phyloP scores from a whole-genome alignment of 2,888 invertebrate species.

The Lycia hirtaria region DNA sequence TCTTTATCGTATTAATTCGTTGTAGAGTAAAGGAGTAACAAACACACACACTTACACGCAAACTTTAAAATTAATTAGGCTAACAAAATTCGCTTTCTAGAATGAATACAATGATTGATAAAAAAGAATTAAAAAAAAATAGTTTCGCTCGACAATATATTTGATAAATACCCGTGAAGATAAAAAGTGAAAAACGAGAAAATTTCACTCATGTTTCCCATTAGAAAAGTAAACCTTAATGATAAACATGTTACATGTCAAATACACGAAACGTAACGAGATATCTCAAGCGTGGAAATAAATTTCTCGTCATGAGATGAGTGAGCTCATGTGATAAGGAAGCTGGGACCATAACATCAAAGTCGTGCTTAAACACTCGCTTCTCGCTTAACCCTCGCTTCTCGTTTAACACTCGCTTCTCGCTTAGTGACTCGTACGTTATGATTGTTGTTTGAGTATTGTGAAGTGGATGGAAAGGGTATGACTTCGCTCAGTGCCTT shows the following conservation, averaged over 20 bases:
- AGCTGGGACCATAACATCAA: slow-evolving; percentile 19
- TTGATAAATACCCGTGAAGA: too few species aligned
- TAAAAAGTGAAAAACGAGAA: neutral
- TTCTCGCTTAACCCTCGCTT: too few species aligned
- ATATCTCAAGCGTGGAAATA: slow-evolving; percentile 20
- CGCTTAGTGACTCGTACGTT: slow-evolving; percentile 1
- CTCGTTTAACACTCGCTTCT: too few species aligned
- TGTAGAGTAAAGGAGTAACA: too few species aligned
- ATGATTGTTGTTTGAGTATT: slow-evolving; percentile 3
- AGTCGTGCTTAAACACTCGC: slow-evolving; percentile 8
- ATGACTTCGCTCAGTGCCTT: neutral
- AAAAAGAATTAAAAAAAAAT: neutral
- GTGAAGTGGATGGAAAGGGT: slow-evolving; percentile 3
- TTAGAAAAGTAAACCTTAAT: slow-evolving; percentile 5
- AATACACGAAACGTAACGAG: slow-evolving; percentile 13
- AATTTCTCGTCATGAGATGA: slow-evolving; percentile 12
- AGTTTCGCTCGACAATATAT: neutral
- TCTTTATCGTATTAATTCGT: too few species aligned
- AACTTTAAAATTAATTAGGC: too few species aligned
- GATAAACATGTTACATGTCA: slow-evolving; percentile 22
- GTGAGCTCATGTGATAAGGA: slow-evolving; percentile 13
- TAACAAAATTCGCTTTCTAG: too few species aligned
- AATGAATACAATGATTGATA: too few species aligned
- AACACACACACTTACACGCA: too few species aligned
- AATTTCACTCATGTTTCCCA: slow-evolving; percentile 3